Evolutionary conservation across 1,140 invertebrate species (phyloP), one percentile per base, ranked within the genome.

Genomic region (Aphis craccivora): DNA sequence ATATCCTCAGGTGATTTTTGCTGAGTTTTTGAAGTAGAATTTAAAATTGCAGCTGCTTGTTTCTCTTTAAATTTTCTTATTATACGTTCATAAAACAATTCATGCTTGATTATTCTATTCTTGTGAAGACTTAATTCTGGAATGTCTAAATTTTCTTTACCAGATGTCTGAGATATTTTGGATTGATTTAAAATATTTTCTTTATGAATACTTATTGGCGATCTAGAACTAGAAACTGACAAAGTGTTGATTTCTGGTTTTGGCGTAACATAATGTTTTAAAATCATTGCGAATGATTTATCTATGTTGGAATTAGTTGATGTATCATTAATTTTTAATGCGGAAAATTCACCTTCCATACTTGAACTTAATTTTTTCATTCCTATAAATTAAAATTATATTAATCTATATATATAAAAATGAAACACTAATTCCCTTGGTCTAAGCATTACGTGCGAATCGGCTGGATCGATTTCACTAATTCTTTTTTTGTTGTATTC

Each of bases 1-100:
- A 93, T 51, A 55, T 92, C 91, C 1, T 92, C 91, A 0, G 76
- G 45, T 40, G 91, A 23, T 53, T 84, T 92, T 23, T 53, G 23
- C 22, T 84, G 35, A 35, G 7, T 40, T 67, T 30, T 14, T 40
- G 90, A 23, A 35, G 30, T 4, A 51, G 45, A 35, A 90, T 22
- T n/a, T 60, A n/a, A 25, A 60, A n/a, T 30, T 23, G 20, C 5
- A 83, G 22, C 35, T 23, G 45, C 45, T 83, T 92, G 91, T 23
- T 84, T 48, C 45, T 92, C 91, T 53, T 51, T 92, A 14, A 92
- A 92, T n/a, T 92, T 92, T 84, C 91, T 92, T 83, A 92, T 1
- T 84, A 92, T 51, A 92, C 91, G 91, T 30, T 51, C 76, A 84
- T 84, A 92, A 51, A 92, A 92, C 2, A 53, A 43, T 30, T 86